Percentiles rank a stretch among this genome's conserved stretches.
Conservation (phyloP, 2,113 vertebrate genomes). For the Cyanoramphus novaezelandiae region DNA sequence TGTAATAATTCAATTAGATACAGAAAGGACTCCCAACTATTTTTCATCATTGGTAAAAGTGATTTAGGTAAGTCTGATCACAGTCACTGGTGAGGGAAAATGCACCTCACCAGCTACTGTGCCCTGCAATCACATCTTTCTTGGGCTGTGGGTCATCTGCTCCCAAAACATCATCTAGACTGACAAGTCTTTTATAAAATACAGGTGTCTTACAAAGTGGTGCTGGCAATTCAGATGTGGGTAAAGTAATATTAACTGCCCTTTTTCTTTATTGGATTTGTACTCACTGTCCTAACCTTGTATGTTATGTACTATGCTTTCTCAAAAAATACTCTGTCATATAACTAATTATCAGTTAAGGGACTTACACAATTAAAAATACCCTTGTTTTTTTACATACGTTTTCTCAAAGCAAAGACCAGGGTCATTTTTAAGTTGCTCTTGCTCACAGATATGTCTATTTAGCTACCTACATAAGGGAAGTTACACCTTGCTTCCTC, state of each 20-base stretch:
- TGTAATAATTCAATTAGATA: neutral
- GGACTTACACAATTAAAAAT: neutral
- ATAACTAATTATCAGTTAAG: neutral
- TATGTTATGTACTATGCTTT: neutral
- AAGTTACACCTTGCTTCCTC: neutral
- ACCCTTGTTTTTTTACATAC: fast-evolving
- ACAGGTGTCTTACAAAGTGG: neutral
- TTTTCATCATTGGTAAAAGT: neutral
- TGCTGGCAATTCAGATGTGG: neutral
- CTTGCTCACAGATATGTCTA: neutral
- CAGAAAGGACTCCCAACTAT: neutral
- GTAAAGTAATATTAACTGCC: neutral
- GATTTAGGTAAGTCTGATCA: neutral
- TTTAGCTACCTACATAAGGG: neutral
- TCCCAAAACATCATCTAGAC: neutral
- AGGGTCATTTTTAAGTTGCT: neutral
- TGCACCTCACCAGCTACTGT: neutral
- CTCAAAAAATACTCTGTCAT: neutral
- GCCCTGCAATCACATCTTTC: neutral
- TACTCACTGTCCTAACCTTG: neutral
- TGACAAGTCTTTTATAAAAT: neutral
- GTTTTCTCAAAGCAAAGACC: neutral
- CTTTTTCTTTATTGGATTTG: neutral
- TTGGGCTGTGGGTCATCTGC: neutral
- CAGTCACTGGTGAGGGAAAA: neutral